Percentiles rank a stretch among this genome's conserved stretches.
Conservation (phyloP, 2,797 vertebrate species). For the Pampus argenteus region DNA sequence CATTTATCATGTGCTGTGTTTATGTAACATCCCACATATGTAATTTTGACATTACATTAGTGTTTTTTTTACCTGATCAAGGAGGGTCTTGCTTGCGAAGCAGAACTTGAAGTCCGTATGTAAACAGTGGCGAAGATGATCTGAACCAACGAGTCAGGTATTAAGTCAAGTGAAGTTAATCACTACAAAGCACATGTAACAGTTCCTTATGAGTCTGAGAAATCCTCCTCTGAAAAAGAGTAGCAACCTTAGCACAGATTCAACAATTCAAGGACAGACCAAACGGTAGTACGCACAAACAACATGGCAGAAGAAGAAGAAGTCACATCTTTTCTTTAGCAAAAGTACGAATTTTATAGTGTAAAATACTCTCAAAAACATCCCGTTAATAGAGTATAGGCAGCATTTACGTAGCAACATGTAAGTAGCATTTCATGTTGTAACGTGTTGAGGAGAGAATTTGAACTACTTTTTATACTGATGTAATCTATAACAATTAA, state of each 20-base stretch:
- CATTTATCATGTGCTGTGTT: conserved; percentile 77
- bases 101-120: conserved; percentile 24
- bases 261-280: not conserved
- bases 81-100: conserved; percentile 22
- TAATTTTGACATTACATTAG: conserved; percentile 63
- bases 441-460: too few species aligned
- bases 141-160: conserved; percentile 6
- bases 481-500: too few species aligned
- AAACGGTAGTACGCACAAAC: not conserved
- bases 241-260: not conserved
- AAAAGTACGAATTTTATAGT: too few species aligned
- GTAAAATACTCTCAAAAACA: too few species aligned
- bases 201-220: not conserved
- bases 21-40: conserved; percentile 67
- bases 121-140: not conserved
- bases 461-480: too few species aligned
- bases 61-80: conserved; percentile 36
- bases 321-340: too few species aligned
- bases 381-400: too few species aligned
- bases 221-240: not conserved
- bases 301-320: not conserved
- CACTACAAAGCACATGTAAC: not conserved
- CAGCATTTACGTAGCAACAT: not conserved
- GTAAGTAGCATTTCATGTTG: too few species aligned
- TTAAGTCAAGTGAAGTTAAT: not conserved